These are phyloP conservation scores for Panthera uncia DNA, from an alignment of 2,113 vertebrate genomes.

Conservation along the genomic window DNA sequence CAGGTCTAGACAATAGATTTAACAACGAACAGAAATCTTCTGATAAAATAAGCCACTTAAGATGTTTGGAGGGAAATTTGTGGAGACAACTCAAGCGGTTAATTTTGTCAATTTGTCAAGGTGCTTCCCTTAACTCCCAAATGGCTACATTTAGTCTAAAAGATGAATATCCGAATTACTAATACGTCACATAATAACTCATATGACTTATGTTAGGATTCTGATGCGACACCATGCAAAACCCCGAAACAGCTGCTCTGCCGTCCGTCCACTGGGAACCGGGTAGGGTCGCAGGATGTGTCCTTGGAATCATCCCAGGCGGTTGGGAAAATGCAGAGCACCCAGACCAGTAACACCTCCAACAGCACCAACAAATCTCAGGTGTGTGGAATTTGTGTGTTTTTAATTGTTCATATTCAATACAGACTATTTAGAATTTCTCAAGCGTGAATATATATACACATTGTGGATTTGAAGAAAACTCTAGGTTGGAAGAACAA, in stretches of 20 bases:
- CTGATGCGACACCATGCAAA: conserved; percentile 97
- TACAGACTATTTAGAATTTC: not conserved
- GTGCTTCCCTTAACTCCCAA: not conserved
- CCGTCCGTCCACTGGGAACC: conserved; percentile 86
- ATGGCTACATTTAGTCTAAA: not conserved
- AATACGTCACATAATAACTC: conserved; percentile 53
- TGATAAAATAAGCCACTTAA: not conserved
- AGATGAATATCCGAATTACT: conserved; percentile 13
- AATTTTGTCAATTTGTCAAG: not conserved
- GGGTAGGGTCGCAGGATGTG: conserved; percentile 87
- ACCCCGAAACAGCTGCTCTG: conserved; percentile 93
- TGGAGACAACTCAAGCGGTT: not conserved
- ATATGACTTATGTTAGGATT: conserved; percentile 89
- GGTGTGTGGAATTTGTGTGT: conserved; percentile 83
- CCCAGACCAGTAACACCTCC: conserved; percentile 83
- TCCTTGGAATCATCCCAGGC: conserved; percentile 84
- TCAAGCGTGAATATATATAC: not conserved
- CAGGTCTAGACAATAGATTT: not conserved
- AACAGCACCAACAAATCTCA: conserved; percentile 92
- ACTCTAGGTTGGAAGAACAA: not conserved
- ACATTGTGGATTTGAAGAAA: not conserved
- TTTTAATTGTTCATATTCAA: not conserved
- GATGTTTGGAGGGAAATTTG: not conserved
- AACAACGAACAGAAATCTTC: not conserved
- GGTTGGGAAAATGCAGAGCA: conserved; percentile 84